These are phyloP conservation scores for Rhineura floridana DNA, from an alignment of 2,113 vertebrate genomes.

Conservation along the genomic window DNA sequence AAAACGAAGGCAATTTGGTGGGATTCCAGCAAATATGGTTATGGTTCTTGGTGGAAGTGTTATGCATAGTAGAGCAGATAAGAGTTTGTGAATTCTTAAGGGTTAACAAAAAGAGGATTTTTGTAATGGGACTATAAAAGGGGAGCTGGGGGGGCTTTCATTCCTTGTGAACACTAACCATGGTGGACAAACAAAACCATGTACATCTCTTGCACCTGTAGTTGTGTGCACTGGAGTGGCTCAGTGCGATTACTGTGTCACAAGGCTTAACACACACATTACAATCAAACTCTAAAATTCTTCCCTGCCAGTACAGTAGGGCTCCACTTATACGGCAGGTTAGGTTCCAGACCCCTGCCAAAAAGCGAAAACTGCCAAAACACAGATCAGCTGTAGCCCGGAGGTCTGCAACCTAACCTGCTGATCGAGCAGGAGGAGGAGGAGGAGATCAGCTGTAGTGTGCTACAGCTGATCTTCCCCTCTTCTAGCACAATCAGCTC, in stretches of 20 bases:
- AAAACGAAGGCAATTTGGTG: background rate
- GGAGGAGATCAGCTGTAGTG: no score
- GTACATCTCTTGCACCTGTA: background rate
- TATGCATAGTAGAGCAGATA: background rate
- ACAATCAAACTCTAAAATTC: background rate
- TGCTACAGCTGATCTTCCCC: no score
- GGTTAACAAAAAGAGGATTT: background rate
- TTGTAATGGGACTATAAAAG: background rate
- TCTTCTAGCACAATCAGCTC: no score
- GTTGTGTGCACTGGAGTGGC: background rate
- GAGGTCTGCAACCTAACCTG: no score
- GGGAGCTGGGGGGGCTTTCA: no score
- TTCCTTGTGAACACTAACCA: no score
- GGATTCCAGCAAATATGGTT: background rate
- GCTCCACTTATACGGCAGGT: no score
- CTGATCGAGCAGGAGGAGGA: no score
- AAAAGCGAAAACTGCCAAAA: no score
- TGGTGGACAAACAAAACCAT: background rate
- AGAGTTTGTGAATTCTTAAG: background rate
- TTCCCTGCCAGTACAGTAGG: background rate
- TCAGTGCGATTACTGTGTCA: background rate
- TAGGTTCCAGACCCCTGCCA: no score
- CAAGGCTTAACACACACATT: background rate
- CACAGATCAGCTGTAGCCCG: no score
- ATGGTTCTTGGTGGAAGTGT: background rate